phyloP scores from a whole-genome alignment of 2,888 invertebrate genomes.

The Petrolisthes manimaculis region DNA sequence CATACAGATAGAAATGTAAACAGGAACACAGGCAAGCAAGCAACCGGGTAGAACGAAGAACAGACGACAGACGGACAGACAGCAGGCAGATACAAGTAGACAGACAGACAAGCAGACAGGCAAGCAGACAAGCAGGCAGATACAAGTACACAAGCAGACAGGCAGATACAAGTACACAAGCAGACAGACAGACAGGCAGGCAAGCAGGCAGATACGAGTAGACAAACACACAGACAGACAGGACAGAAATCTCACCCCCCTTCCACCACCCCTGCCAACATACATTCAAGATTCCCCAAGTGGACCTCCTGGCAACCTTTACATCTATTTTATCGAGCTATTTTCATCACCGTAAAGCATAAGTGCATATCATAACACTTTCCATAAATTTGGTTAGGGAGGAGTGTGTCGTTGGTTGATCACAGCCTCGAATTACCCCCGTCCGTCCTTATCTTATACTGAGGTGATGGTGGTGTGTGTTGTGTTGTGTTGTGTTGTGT shows the following conservation, averaged over 20 bases:
- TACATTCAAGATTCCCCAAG: conserved; percentile 32
- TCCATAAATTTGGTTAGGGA: conserved; percentile 39
- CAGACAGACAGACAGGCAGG: no score
- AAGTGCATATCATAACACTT: conserved; percentile 40
- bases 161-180: no score
- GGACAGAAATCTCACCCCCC: not conserved
- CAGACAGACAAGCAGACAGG: no score
- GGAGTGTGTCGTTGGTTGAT: conserved; percentile 46
- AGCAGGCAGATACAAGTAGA: no score
- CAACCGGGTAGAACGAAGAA: not conserved
- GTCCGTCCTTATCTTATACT: no score
- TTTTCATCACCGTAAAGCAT: conserved; percentile 41
- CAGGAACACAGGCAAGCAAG: not conserved
- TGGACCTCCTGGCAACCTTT: conserved; percentile 24
- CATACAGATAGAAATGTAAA: not conserved
- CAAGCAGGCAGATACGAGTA: no score
- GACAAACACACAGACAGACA: not conserved
- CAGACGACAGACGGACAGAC: no score
- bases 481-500: not conserved
- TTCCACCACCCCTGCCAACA: not conserved
- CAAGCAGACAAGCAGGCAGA: no score
- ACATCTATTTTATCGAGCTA: conserved; percentile 37
- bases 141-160: no score
- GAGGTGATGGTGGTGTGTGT: not conserved
- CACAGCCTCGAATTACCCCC: conserved; percentile 30